These are phyloP conservation scores for Eidolon helvum DNA, from an alignment of 2,113 vertebrate species.

Conservation along the genomic window DNA sequence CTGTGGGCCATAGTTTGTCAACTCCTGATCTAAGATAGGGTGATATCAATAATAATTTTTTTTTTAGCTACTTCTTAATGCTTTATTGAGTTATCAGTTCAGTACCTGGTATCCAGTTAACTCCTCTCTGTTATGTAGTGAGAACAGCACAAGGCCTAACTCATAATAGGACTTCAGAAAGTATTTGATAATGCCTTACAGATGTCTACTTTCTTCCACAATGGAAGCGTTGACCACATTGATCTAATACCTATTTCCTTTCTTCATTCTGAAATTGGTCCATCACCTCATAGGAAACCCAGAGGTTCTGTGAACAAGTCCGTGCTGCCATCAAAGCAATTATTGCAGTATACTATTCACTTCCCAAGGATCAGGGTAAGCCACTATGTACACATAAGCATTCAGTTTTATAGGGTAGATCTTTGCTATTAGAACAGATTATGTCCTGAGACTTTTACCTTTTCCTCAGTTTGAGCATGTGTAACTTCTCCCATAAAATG, in stretches of 20 bases:
- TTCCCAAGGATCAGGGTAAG: conserved; percentile 95
- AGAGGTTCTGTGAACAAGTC: conserved; percentile 84
- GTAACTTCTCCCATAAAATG: background rate
- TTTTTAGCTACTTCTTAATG: conserved; percentile 26
- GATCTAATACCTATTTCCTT: conserved; percentile 6
- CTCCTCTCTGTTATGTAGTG: background rate
- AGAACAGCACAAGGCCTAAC: background rate
- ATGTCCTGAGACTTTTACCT: background rate
- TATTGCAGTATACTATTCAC: conserved; percentile 89
- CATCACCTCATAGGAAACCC: conserved; percentile 83
- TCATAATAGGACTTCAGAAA: background rate
- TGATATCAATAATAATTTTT: background rate
- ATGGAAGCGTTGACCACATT: background rate
- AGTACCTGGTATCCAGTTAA: background rate
- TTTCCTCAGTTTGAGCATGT: background rate
- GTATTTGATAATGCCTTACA: background rate
- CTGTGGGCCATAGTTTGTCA: background rate
- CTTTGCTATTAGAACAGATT: background rate
- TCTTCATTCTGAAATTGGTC: conserved; percentile 47
- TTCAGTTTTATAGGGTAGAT: background rate
- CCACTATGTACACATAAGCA: background rate
- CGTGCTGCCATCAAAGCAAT: conserved; percentile 85
- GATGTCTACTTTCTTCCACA: background rate
- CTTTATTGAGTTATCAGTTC: conserved; percentile 20
- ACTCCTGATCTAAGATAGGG: background rate